These are phyloP conservation scores for Hirtodrosophila alboralis DNA, from an alignment of 2,888 invertebrate genomes.

Conservation along the genomic window DNA sequence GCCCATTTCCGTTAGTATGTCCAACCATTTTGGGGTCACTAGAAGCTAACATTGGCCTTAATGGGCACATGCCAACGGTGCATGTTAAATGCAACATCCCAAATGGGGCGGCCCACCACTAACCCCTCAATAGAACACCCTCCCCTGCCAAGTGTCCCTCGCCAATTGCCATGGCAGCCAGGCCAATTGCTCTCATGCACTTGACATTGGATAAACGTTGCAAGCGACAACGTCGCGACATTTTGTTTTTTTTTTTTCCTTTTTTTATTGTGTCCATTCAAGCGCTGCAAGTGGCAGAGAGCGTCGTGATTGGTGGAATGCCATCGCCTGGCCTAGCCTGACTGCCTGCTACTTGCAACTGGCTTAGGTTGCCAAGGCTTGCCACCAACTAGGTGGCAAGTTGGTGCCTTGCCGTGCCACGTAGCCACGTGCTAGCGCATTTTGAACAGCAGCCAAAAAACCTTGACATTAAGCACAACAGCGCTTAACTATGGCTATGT, in stretches of 20 bases:
- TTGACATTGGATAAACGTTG: slow-evolving; percentile 63
- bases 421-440: slow-evolving; percentile 57
- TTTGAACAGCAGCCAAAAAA: slow-evolving; percentile 70
- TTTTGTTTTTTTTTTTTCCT: slow-evolving; percentile 20
- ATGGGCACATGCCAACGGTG: slow-evolving; percentile 31
- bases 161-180: slow-evolving; percentile 13
- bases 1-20: slow-evolving; percentile 40
- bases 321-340: slow-evolving; percentile 12
- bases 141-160: background rate
- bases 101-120: background rate
- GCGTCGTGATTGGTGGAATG: slow-evolving; percentile 34
- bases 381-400: slow-evolving; percentile 18
- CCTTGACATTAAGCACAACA: slow-evolving; percentile 72
- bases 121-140: background rate
- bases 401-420: slow-evolving; percentile 22
- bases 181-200: slow-evolving; percentile 56
- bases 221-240: slow-evolving; percentile 26
- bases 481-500: background rate
- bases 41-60: slow-evolving; percentile 18
- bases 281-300: slow-evolving; percentile 47
- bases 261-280: slow-evolving; percentile 54
- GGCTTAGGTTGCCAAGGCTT: slow-evolving; percentile 11
- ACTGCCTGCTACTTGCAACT: slow-evolving; percentile 8
- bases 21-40: slow-evolving; percentile 30
- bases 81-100: slow-evolving; percentile 43